A percentile compares a stretch with the other conserved stretches of the same genome.
Conservation (phyloP, 2,113 vertebrate genomes). For the Crypturellus undulatus region DNA sequence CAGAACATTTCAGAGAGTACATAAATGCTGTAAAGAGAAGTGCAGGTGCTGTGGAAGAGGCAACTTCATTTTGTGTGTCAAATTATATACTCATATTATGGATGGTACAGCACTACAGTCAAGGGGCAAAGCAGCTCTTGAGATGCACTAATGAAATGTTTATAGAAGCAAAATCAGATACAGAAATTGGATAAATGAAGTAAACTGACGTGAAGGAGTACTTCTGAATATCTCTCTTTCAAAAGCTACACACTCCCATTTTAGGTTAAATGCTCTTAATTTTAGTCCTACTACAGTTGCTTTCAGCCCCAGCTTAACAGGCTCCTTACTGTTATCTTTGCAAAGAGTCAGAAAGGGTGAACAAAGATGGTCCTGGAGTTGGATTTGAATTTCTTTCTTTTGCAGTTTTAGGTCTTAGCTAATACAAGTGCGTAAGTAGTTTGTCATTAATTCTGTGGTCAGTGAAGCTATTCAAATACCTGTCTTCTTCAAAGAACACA, state of each 20-base stretch:
- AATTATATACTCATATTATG: neutral
- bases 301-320: neutral
- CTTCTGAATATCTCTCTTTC: neutral
- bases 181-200: neutral
- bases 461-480: neutral
- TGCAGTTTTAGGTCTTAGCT: neutral
- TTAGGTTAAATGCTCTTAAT: neutral
- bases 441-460: neutral
- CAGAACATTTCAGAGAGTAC: neutral
- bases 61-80: neutral
- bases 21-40: neutral
- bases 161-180: neutral
- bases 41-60: neutral
- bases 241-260: accelerated
- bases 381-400: neutral
- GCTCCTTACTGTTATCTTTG: neutral
- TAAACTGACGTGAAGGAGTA: neutral
- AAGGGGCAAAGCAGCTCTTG: neutral
- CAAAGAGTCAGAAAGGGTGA: neutral
- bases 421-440: neutral
- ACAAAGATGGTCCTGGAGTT: neutral
- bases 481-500: neutral
- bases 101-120: neutral
- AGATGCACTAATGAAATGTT: neutral
- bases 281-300: neutral